Base-by-base conservation (phyloP, 2,797 vertebrate genomes). In the Alectoris magna region DNA sequence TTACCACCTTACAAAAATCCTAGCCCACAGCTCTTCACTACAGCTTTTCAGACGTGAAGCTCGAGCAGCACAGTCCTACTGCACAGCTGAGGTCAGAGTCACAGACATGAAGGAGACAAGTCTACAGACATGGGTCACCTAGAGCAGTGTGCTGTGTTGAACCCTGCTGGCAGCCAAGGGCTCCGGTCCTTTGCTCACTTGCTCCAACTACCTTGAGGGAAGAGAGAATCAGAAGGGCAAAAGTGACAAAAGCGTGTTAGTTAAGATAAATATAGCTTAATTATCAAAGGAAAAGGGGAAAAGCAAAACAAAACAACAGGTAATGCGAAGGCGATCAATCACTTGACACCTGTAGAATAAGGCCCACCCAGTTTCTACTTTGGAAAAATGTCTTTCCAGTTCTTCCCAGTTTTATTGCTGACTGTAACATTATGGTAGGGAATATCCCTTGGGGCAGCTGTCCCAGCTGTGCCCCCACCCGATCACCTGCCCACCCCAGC, bases 341-440 rank as follows among this genome's bases (percentile, higher is more conserved):
- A 56, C 58, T 68, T n/a, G 72, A 18, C 56, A 41, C 34, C 27
- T 58, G 46, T 49, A 90, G 49, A 55, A 38, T 43, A 63, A 66
- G 79, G 64, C n/a, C 36, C 51, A 75, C 23, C 5, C 26, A 87
- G 26, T 11, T 41, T 69, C 9, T 48, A 46, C 29, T 49, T 5
- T 56, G 31, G 59, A 64, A 91, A 69, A 87, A 44, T 3, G 26
- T 3, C 3, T 10, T n/a, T 15, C 7, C 7, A 16, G 17, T 82
- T 72, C 4, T 9, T n/a, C 19, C 6, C 7, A 14, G 14, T 82
- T 72, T 76, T 55, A 64, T 14, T 55, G 17, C 44, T 7, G n/a
- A 71, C 16, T 1, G 3, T n/a, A 36, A 76, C 0, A 0, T 49
- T 56, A 39, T 1, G 18, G 36, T 16, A 63, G 38, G 26, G 53